Evolutionary conservation across 2,888 invertebrate genomes (phyloP).

Genomic region (Drosophila eohydei): DNA sequence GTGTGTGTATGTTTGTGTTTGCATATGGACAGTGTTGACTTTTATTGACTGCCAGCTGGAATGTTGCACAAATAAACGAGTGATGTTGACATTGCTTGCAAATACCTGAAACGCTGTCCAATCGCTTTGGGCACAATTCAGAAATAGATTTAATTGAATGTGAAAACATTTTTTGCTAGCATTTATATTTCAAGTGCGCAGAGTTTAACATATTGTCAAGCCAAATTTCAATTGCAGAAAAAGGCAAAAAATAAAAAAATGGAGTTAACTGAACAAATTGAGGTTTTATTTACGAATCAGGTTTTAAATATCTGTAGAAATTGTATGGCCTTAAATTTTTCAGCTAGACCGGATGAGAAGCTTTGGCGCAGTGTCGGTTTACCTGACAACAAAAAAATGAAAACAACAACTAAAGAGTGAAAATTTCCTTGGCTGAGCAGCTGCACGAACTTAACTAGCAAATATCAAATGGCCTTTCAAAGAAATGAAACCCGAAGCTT

Average conservation of each 20-base stretch:
- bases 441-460: not conserved
- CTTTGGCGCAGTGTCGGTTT: not conserved
- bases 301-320: not conserved
- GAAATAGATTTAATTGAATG: constrained; percentile 15
- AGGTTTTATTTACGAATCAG: not conserved
- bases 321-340: not conserved
- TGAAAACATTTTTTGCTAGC: not conserved
- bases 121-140: not conserved
- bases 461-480: constrained; percentile 12
- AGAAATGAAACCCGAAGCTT: constrained; percentile 30
- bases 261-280: not conserved
- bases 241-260: not conserved
- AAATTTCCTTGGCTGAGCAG: constrained; percentile 10
- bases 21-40: constrained; percentile 48
- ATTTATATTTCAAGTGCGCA: constrained; percentile 3
- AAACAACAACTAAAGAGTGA: not conserved
- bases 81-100: constrained; percentile 32
- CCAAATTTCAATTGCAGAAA: not conserved
- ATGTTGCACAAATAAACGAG: constrained; percentile 30
- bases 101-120: constrained; percentile 22
- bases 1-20: not conserved
- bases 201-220: not conserved
- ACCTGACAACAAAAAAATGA: not conserved
- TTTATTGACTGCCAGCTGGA: constrained; percentile 48
- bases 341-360: not conserved